A percentile compares a stretch with the other conserved stretches of the same genome.
Conservation (phyloP, 1,140 invertebrate genomes). For the Pteromalus puparum region DNA sequence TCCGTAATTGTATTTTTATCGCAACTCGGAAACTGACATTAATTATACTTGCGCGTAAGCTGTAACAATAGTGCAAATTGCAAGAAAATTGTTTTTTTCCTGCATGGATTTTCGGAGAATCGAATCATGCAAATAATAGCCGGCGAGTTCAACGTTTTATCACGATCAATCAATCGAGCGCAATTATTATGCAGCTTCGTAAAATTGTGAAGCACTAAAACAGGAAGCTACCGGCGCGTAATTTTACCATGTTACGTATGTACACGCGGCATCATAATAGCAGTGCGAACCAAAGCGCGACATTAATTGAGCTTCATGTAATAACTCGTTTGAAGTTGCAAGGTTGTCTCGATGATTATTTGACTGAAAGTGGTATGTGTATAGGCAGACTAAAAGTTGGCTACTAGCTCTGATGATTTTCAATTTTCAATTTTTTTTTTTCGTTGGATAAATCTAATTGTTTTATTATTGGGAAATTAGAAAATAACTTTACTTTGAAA, state of each 20-base stretch:
- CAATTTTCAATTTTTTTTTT: not conserved
- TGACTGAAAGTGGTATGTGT: not conserved
- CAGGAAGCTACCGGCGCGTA: slow-evolving; percentile 3
- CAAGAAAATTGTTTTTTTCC: not conserved
- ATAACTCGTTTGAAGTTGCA: slow-evolving; percentile 17
- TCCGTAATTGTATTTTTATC: not conserved
- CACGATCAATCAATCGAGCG: not conserved
- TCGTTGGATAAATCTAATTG: too few species aligned
- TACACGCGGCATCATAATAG: not conserved
- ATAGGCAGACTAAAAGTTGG: too few species aligned
- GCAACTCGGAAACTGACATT: not conserved
- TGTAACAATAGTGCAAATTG: too few species aligned
- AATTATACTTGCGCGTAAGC: too few species aligned
- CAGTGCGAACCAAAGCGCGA: not conserved
- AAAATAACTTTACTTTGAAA: too few species aligned
- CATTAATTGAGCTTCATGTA: not conserved
- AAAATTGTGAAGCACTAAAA: not conserved
- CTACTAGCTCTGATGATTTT: not conserved
- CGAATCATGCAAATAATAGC: not conserved
- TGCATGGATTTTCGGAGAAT: not conserved
- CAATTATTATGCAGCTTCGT: not conserved
- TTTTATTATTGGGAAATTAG: too few species aligned
- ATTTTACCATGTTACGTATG: slow-evolving; percentile 3
- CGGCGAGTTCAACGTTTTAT: not conserved
- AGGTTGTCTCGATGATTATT: slow-evolving; percentile 16